Percentiles rank a stretch among this genome's conserved stretches.
Evolutionary conservation across 23 tunicate genomes (phyloP).

Genomic region (Corella eumyota): DNA sequence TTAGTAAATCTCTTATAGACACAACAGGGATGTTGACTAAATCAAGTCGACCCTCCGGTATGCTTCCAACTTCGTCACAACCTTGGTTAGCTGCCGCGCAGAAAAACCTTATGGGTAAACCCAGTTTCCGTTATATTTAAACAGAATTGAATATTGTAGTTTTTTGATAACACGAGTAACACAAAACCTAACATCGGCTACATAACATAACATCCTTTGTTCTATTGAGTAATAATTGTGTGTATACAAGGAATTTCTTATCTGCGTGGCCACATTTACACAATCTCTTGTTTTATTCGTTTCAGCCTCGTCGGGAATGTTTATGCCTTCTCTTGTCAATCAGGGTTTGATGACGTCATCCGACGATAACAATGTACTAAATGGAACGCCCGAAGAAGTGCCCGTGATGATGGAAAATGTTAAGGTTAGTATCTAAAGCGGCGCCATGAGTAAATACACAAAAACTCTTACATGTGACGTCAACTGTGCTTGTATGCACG

Average conservation of each 20-base stretch:
- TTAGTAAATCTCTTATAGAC: slow-evolving; percentile 61
- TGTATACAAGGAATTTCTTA: no score
- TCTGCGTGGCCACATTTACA: no score
- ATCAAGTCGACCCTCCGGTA: not conserved
- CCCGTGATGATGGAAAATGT: slow-evolving; percentile 32
- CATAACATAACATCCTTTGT: no score
- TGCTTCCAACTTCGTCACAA: slow-evolving; percentile 22
- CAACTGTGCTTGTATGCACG: not conserved
- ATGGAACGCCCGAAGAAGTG: slow-evolving; percentile 5
- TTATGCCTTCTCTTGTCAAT: slow-evolving; percentile 10
- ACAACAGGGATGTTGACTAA: slow-evolving; percentile 15
- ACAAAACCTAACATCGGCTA: no score
- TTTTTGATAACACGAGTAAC: no score
- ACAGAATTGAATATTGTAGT: no score
- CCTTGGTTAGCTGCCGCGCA: slow-evolving; percentile 49
- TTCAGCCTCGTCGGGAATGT: slow-evolving; percentile 27
- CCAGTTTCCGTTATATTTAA: no score
- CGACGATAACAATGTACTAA: slow-evolving; percentile 4
- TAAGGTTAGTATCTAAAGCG: slow-evolving; percentile 31
- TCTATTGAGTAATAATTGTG: no score
- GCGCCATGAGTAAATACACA: no score
- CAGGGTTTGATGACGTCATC: slow-evolving; percentile 7
- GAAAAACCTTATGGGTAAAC: slow-evolving; percentile 27
- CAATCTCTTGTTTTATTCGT: no score
- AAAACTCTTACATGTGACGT: not conserved